Evolutionary conservation across 1,140 invertebrate genomes (phyloP).

Genomic region (Carcinoscorpius rotundicauda): DNA sequence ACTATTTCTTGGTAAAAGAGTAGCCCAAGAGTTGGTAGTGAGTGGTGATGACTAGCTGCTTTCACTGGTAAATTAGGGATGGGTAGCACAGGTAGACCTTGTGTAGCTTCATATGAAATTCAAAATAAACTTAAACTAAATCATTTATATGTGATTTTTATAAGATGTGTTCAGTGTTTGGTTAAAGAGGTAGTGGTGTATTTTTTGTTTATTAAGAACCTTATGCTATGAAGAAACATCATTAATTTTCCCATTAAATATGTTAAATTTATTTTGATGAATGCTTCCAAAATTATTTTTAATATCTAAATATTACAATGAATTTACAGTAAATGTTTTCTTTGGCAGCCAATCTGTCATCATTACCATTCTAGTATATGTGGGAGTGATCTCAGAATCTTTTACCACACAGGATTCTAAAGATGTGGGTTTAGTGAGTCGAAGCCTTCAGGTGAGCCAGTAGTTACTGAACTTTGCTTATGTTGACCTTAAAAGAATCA

Average conservation of each 20-base stretch:
- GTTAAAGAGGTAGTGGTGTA: background rate
- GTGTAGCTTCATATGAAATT: too few relatives aligned
- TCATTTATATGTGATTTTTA: too few relatives aligned
- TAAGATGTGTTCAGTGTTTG: too few relatives aligned
- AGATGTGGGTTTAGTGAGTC: constrained; percentile 38
- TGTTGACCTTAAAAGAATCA: too few relatives aligned
- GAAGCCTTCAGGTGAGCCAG: constrained; percentile 58
- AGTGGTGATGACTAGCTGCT: too few relatives aligned
- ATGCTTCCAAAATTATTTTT: background rate
- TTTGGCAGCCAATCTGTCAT: constrained; percentile 75
- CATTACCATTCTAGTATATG: constrained; percentile 72
- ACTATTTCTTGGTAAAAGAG: too few relatives aligned
- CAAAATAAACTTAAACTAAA: too few relatives aligned
- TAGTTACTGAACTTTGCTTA: too few relatives aligned
- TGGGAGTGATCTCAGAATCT: constrained; percentile 54
- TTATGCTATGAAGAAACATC: background rate
- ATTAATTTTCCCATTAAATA: constrained; percentile 18
- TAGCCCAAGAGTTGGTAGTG: too few relatives aligned
- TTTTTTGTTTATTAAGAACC: constrained; percentile 16
- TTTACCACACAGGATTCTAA: constrained; percentile 47
- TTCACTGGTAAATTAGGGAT: too few relatives aligned
- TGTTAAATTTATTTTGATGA: constrained; percentile 21
- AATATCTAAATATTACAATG: background rate
- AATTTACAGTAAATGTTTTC: constrained; percentile 10
- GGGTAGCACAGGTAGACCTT: too few relatives aligned